These are phyloP conservation scores for Urocolius indicus DNA, from an alignment of 2,113 vertebrate genomes.

Conservation along the genomic window DNA sequence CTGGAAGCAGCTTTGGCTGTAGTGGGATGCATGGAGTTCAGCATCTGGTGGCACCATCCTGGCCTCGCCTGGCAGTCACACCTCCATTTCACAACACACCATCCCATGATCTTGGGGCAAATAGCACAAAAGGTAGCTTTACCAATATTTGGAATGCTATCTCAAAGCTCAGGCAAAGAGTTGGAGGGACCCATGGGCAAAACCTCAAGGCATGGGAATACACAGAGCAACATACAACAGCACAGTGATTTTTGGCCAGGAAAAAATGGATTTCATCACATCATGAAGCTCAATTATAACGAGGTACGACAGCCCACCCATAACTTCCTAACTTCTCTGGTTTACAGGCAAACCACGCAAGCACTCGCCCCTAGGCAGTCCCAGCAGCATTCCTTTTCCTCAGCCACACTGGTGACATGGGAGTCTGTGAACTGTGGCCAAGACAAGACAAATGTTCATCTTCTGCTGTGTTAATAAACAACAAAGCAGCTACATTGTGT, in stretches of 20 bases:
- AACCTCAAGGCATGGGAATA: rapidly evolving
- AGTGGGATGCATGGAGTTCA: background rate
- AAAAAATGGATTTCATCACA: background rate
- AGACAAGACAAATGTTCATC: background rate
- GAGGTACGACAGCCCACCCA: background rate
- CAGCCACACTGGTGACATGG: rapidly evolving
- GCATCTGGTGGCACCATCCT: rapidly evolving
- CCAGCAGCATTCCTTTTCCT: background rate
- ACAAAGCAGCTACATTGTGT: background rate
- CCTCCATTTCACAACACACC: background rate
- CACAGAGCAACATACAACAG: rapidly evolving
- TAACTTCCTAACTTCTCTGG: background rate
- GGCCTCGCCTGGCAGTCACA: background rate
- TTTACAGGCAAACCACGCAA: background rate
- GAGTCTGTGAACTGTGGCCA: background rate
- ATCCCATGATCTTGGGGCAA: background rate
- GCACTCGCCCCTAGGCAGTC: background rate
- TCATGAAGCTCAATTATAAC: background rate
- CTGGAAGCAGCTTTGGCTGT: background rate
- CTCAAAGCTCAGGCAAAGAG: background rate
- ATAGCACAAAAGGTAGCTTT: background rate
- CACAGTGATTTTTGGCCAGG: background rate
- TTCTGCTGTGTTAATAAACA: background rate
- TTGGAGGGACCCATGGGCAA: rapidly evolving
- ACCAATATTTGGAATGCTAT: background rate